Percentiles rank a stretch among this genome's conserved stretches.
Evolutionary conservation across 2,113 vertebrate species (phyloP).

Genomic region (Anhinga anhinga): DNA sequence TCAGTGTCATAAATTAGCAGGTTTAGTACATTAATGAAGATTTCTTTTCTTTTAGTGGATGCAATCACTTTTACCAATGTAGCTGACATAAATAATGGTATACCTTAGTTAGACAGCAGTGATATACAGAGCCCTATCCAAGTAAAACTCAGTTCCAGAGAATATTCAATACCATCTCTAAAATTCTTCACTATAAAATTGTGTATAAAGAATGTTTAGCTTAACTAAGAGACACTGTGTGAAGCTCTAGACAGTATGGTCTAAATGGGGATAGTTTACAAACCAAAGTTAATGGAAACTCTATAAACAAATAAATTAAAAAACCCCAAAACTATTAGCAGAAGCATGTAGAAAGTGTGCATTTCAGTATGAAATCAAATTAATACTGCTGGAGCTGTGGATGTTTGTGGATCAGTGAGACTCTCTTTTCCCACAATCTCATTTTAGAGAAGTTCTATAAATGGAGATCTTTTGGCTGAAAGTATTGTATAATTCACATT

Average conservation of each 20-base stretch:
- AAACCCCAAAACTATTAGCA: background rate
- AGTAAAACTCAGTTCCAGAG: background rate
- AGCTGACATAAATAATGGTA: background rate
- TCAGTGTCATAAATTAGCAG: background rate
- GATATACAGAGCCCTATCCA: background rate
- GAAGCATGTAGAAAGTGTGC: background rate
- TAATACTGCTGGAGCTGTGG: background rate
- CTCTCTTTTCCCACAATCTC: background rate
- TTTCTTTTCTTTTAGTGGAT: background rate
- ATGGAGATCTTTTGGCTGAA: background rate
- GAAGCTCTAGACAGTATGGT: background rate
- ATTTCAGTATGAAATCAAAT: background rate
- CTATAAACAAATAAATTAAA: background rate
- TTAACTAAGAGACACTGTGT: background rate
- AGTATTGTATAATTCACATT: background rate
- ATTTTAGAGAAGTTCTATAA: background rate
- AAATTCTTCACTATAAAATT: background rate
- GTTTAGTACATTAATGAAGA: background rate
- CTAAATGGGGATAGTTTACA: background rate
- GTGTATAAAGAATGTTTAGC: background rate
- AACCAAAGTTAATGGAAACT: background rate
- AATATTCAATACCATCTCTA: background rate
- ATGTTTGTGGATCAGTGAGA: background rate
- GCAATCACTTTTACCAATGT: slow-evolving; percentile 4
- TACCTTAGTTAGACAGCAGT: background rate